Base-by-base conservation (phyloP, 92 coral and sea anemone species). In the Epizoanthus illoricatus region DNA sequence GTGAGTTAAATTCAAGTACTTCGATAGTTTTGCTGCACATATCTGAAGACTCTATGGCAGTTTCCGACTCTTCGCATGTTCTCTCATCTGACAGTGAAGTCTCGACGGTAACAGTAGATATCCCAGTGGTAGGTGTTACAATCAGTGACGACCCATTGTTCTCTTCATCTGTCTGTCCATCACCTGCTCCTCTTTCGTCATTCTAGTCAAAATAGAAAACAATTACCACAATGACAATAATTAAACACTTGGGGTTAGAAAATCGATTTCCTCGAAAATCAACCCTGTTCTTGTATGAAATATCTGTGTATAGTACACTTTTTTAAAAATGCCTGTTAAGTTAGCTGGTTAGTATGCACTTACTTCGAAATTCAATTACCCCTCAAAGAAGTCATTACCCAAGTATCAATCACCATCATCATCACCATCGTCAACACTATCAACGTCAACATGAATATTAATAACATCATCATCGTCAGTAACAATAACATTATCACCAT, bases 81-180 rank as follows among this genome's bases (percentile, higher is more conserved):
- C 61, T 78, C 19, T 21, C 33, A 13, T 76, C 67, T 36, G 67
- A 74, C 5, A 56, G 52, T 23, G 52, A 40, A 19, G 33, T 43
- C 7, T 16, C 54, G 36, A n/a, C 16, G 64, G 71, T 12, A 10
- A 8, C 24, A 42, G 71, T 78, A 39, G 59, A 56, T 42, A 19
- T 62, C 71, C 42, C 70, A 41, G 71, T 19, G 58, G 71, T 62
- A 13, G 71, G 36, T 62, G 20, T 76, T 1, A 55, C 5, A 60
- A 41, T 55, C 2, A 3, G 11, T 43, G 43, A 16, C 21, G 42
- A 2, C 8, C 18, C 36, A 47, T 40, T 13, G 5, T 70, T 78
- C 42, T 78, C 82, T 17, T 78, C 82, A 13, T 78, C 82, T 62
- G 82, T 78, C 52, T 78, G 82, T 1, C 82, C 82, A 16, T 78